phyloP scores from a whole-genome alignment of 2,888 invertebrate genomes.

The Athrips mouffetella region DNA sequence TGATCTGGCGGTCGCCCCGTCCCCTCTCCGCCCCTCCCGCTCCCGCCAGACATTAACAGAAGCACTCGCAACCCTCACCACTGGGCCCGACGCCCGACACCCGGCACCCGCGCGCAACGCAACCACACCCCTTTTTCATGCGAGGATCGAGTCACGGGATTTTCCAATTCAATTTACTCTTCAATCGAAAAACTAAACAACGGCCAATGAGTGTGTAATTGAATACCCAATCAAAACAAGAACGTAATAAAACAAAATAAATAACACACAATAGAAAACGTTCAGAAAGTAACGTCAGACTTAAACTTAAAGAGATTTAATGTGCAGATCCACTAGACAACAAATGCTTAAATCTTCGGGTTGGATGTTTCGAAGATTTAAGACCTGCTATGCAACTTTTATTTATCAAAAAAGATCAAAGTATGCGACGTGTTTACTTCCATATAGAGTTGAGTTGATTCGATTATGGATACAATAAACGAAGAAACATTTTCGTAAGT shows the following conservation, averaged over 20 bases:
- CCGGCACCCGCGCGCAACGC: slow-evolving; percentile 54
- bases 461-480: slow-evolving; percentile 75
- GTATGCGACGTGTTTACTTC: slow-evolving; percentile 57
- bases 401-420: slow-evolving; percentile 57
- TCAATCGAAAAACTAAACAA: slow-evolving; percentile 44
- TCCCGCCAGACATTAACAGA: slow-evolving; percentile 61
- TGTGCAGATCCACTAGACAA: slow-evolving; percentile 3
- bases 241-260: background rate
- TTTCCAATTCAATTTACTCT: slow-evolving; percentile 72
- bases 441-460: slow-evolving; percentile 68
- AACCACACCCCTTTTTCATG: slow-evolving; percentile 74
- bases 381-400: slow-evolving; percentile 46
- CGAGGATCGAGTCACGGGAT: slow-evolving; percentile 70
- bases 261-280: slow-evolving; percentile 4
- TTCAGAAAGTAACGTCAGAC: background rate
- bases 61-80: slow-evolving; percentile 57
- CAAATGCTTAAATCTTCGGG: slow-evolving; percentile 27
- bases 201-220: slow-evolving; percentile 12
- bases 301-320: background rate
- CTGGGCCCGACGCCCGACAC: slow-evolving; percentile 34
- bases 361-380: slow-evolving; percentile 36
- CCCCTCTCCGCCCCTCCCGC: slow-evolving; percentile 32
- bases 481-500: slow-evolving; percentile 71
- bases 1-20: slow-evolving; percentile 47
- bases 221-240: slow-evolving; percentile 5